phyloP scores from a whole-genome alignment of 2,113 vertebrate species.

The Pterocles burchelli region DNA sequence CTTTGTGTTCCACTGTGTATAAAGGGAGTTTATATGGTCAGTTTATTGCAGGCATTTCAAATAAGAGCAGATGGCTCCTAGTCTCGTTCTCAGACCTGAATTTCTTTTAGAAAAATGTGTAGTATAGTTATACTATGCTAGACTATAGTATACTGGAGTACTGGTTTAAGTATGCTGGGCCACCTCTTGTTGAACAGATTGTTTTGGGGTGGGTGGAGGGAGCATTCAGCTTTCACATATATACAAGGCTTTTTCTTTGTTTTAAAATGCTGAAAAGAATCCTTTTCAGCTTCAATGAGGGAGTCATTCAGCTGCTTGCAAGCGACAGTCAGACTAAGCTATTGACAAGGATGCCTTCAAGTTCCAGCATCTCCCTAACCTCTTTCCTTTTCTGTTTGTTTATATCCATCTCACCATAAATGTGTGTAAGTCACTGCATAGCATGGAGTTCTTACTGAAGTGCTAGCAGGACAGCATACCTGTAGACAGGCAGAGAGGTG shows the following conservation, averaged over 20 bases:
- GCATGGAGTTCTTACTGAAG: background rate
- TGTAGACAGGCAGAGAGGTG: background rate
- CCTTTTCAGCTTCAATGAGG: background rate
- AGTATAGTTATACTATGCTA: background rate
- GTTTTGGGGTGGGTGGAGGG: background rate
- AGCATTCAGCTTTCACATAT: background rate
- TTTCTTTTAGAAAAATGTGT: background rate
- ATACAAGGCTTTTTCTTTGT: background rate
- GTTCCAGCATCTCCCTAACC: background rate
- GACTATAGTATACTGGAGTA: background rate
- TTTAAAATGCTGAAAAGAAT: background rate
- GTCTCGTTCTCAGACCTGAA: background rate
- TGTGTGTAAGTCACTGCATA: background rate
- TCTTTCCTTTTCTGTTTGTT: background rate
- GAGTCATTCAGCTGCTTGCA: background rate
- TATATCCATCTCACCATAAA: background rate
- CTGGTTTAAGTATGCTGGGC: background rate
- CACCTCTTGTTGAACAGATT: background rate
- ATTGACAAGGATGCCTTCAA: background rate
- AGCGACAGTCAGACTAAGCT: background rate
- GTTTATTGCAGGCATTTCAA: background rate
- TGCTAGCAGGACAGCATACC: fast-evolving
- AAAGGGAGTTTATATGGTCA: background rate
- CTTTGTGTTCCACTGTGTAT: background rate
- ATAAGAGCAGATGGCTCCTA: background rate